These are phyloP conservation scores for Agrotis clavis DNA, from an alignment of 2,888 invertebrate genomes.

Conservation along the genomic window DNA sequence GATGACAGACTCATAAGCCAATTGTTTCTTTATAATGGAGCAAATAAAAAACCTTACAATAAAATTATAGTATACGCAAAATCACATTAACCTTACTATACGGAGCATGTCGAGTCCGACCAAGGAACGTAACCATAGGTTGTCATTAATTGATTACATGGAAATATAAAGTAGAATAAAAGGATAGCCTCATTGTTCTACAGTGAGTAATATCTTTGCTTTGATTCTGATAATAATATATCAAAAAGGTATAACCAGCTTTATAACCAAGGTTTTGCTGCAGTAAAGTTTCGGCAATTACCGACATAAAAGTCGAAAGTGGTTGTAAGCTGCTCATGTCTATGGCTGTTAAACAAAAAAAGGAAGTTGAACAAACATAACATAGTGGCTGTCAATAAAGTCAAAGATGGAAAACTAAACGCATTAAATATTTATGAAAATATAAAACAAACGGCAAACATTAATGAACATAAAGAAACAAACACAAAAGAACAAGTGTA, in stretches of 20 bases:
- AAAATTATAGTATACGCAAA: conserved; percentile 52
- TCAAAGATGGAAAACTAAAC: not conserved
- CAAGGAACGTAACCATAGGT: conserved; percentile 39
- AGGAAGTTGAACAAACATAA: not conserved
- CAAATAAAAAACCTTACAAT: conserved; percentile 33
- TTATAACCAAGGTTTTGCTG: not conserved
- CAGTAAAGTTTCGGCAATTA: not conserved
- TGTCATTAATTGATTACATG: conserved; percentile 48
- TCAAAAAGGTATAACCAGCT: conserved; percentile 13
- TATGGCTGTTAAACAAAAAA: not conserved
- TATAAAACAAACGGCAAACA: not conserved
- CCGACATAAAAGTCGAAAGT: not conserved
- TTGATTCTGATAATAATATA: conserved; percentile 12
- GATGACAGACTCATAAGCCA: conserved; percentile 33
- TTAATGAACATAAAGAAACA: conserved; percentile 6
- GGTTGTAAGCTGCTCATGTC: not conserved
- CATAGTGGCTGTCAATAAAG: not conserved
- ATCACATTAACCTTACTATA: conserved; percentile 33
- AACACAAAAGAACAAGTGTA: conserved; percentile 37
- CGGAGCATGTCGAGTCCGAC: conserved; percentile 37
- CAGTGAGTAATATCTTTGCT: conserved; percentile 22
- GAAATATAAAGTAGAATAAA: conserved; percentile 40
- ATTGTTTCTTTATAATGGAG: conserved; percentile 46
- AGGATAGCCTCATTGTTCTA: conserved; percentile 45
- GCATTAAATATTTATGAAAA: not conserved